These are phyloP conservation scores for Apocheima hispidaria DNA, from an alignment of 2,888 invertebrate genomes.

Conservation along the genomic window DNA sequence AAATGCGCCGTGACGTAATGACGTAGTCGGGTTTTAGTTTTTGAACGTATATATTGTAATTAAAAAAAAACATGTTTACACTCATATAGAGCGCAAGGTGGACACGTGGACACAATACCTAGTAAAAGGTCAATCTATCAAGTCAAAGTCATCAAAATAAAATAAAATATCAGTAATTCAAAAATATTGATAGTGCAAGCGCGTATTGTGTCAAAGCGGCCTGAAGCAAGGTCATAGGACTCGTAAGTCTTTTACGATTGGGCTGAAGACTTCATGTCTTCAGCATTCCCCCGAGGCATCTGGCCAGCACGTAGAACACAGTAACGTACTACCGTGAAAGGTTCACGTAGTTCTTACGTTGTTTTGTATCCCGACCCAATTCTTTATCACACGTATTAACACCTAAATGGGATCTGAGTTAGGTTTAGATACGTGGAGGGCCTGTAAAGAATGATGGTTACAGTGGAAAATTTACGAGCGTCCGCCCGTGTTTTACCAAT, in stretches of 20 bases:
- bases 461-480: conserved; percentile 29
- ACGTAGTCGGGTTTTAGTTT: too few species aligned
- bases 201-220: background rate
- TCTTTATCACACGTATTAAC: conserved; percentile 48
- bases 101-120: too few species aligned
- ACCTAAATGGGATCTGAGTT: conserved; percentile 47
- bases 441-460: conserved; percentile 33
- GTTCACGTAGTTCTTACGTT: conserved; percentile 50
- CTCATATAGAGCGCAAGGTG: too few species aligned
- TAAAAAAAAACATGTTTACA: too few species aligned
- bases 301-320: conserved; percentile 33
- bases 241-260: conserved; percentile 39
- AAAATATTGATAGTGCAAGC: too few species aligned
- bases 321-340: conserved; percentile 47
- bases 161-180: too few species aligned
- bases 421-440: conserved; percentile 39
- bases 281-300: conserved; percentile 33
- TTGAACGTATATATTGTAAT: too few species aligned
- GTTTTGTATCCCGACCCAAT: conserved; percentile 45
- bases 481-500: conserved; percentile 12
- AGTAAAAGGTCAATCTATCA: too few species aligned
- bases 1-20: too few species aligned
- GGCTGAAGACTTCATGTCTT: conserved; percentile 32
- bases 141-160: too few species aligned
- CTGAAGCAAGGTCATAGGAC: background rate